A percentile compares a stretch with the other conserved stretches of the same genome.
phyloP scores from a whole-genome alignment of 2,797 vertebrate species.

The Microhierax caerulescens region DNA sequence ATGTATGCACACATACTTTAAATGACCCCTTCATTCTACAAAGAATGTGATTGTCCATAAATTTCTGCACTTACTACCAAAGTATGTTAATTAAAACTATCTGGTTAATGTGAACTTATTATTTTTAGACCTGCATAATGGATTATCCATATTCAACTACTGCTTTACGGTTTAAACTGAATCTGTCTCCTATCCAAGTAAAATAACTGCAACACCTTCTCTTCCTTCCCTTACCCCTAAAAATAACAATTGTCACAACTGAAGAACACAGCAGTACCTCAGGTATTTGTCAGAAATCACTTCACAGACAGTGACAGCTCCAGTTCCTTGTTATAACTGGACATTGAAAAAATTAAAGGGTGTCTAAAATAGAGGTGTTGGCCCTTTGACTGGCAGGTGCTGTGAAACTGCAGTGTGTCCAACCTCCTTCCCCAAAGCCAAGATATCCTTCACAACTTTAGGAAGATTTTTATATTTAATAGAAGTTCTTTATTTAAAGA shows the following conservation, averaged over 20 bases:
- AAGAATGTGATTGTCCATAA: background rate
- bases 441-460: background rate
- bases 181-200: background rate
- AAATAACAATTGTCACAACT: constrained; percentile 38
- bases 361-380: constrained; percentile 35
- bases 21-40: background rate
- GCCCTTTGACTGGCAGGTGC: constrained; percentile 11
- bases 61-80: background rate
- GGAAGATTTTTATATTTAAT: background rate
- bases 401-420: background rate
- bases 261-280: background rate
- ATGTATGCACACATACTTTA: background rate
- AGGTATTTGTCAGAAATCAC: constrained; percentile 33
- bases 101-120: background rate
- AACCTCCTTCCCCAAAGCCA: background rate
- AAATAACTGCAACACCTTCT: background rate
- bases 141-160: background rate
- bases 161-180: background rate
- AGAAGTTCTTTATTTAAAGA: background rate
- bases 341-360: background rate
- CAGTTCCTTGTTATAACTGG: constrained; percentile 7
- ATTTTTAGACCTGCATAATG: background rate
- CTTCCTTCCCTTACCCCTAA: background rate
- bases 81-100: background rate
- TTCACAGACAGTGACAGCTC: background rate